A percentile compares a stretch with the other conserved stretches of the same genome.
Evolutionary conservation across 2,797 vertebrate genomes (phyloP).

Genomic region (Notamacropus eugenii): DNA sequence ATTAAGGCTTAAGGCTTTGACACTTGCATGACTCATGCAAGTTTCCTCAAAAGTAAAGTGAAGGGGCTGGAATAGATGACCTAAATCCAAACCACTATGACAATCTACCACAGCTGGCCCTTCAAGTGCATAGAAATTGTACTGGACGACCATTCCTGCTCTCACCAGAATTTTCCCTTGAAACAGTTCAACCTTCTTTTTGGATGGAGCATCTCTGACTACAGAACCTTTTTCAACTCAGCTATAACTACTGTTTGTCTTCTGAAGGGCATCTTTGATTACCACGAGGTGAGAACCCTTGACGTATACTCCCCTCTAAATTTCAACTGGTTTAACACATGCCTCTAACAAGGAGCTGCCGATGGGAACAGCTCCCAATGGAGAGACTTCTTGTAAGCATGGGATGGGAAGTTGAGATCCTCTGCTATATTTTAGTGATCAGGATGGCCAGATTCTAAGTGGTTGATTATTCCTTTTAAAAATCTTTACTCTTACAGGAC

Average conservation of each 20-base stretch:
- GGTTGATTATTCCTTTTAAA: background rate
- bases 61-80: background rate
- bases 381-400: background rate
- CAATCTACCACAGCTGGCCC: background rate
- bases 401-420: background rate
- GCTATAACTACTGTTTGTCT: constrained; percentile 74
- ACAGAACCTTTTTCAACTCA: constrained; percentile 72
- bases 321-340: background rate
- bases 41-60: background rate
- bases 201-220: constrained; percentile 69
- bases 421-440: background rate
- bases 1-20: background rate
- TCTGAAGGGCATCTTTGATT: constrained; percentile 74
- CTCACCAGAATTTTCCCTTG: background rate
- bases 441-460: background rate
- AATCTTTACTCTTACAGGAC: constrained; percentile 1
- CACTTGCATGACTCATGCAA: too few relatives aligned
- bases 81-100: background rate
- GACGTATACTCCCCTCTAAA: background rate
- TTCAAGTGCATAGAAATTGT: background rate
- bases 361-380: background rate
- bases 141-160: too few relatives aligned
- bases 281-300: constrained; percentile 68
- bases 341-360: background rate
- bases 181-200: constrained; percentile 80